Conservation (phyloP, 2,113 vertebrate species). For the Apus apus region DNA sequence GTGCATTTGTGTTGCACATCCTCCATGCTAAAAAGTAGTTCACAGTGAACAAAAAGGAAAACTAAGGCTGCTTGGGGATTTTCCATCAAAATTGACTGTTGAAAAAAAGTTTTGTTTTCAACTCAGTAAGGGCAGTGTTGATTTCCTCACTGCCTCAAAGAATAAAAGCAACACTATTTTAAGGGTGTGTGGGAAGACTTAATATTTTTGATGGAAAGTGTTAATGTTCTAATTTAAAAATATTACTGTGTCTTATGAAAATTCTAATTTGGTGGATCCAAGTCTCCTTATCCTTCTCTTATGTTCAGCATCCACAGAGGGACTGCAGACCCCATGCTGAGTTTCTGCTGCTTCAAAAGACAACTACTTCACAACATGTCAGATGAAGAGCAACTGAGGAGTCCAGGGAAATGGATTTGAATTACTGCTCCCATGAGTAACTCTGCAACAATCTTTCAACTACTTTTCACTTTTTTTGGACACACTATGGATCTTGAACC, state of each 20-base stretch:
- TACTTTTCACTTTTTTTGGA: neutral
- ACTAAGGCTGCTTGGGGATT: neutral
- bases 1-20: neutral
- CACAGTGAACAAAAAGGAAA: slow-evolving; percentile 27
- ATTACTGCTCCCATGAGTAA: neutral
- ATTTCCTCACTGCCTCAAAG: neutral
- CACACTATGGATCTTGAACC: neutral
- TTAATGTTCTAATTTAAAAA: neutral
- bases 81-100: neutral
- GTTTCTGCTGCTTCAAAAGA: neutral
- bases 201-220: neutral
- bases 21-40: slow-evolving; percentile 33
- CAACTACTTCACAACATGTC: neutral
- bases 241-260: neutral
- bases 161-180: neutral
- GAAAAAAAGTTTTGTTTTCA: neutral
- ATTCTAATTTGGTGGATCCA: neutral
- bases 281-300: neutral
- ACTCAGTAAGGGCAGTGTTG: neutral
- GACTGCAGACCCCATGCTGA: neutral
- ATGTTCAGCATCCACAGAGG: neutral
- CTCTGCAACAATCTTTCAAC: neutral
- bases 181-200: accelerated
- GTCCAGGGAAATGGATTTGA: neutral
- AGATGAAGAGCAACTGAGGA: neutral